phyloP scores from a whole-genome alignment of 2,888 invertebrate species.

The Drosophila nr. medialis region DNA sequence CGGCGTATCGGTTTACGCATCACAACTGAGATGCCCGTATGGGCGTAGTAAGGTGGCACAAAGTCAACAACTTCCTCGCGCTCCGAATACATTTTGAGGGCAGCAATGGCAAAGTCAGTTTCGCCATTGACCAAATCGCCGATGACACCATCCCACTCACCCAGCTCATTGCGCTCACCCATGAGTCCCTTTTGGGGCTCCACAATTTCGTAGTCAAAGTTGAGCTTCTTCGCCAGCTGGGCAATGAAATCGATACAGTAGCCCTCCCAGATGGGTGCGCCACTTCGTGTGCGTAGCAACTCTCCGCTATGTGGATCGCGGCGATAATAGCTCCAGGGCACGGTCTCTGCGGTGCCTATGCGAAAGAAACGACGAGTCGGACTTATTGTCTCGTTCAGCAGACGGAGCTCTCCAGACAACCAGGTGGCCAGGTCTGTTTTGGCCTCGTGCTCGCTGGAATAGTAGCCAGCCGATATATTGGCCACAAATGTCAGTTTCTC shows the following conservation, averaged over 20 bases:
- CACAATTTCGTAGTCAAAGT: slow-evolving; percentile 92
- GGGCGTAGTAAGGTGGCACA: slow-evolving; percentile 95
- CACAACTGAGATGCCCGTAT: slow-evolving; percentile 95
- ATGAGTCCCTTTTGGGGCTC: slow-evolving; percentile 88
- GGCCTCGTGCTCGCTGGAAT: slow-evolving; percentile 75
- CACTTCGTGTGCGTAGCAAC: slow-evolving; percentile 86
- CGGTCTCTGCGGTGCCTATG: slow-evolving; percentile 90
- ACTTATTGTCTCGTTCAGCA: slow-evolving; percentile 85
- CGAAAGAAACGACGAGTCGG: slow-evolving; percentile 90
- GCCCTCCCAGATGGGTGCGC: slow-evolving; percentile 89
- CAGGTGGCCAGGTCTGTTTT: slow-evolving; percentile 78
- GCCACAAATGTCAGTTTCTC: slow-evolving; percentile 61
- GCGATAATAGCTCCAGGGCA: slow-evolving; percentile 91
- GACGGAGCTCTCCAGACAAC: slow-evolving; percentile 65
- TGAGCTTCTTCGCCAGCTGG: slow-evolving; percentile 89
- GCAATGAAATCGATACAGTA: slow-evolving; percentile 93
- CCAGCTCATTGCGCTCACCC: slow-evolving; percentile 87
- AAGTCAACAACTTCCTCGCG: slow-evolving; percentile 96
- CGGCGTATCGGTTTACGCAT: slow-evolving; percentile 93
- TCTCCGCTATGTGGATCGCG: slow-evolving; percentile 86
- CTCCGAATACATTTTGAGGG: slow-evolving; percentile 95
- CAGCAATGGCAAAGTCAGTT: slow-evolving; percentile 92
- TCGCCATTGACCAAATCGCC: slow-evolving; percentile 93
- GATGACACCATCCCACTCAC: slow-evolving; percentile 93
- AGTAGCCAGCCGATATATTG: slow-evolving; percentile 70